Percentiles rank a stretch among this genome's conserved stretches.
Conservation (phyloP, 1,140 invertebrate genomes). For the Bombus picipes region DNA sequence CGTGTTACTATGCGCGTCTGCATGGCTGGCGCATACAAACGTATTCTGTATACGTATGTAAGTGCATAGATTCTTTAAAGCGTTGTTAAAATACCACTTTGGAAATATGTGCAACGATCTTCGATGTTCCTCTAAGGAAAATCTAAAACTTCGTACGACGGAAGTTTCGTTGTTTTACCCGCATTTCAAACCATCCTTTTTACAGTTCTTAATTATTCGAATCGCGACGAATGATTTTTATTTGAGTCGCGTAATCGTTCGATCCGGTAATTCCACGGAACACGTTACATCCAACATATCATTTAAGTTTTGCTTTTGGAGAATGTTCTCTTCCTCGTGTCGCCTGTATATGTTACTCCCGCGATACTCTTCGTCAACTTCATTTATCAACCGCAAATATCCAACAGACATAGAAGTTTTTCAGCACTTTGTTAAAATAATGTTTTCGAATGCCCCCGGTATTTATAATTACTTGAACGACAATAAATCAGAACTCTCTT, state of each 20-base stretch:
- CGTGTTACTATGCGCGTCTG: conserved; percentile 80
- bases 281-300: no score
- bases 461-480: neutral
- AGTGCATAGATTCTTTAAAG: conserved; percentile 55
- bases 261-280: no score
- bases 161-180: no score
- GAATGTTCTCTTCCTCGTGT: neutral
- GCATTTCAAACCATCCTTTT: no score
- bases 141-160: neutral
- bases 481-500: neutral
- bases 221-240: no score
- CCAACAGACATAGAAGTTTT: neutral
- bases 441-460: neutral
- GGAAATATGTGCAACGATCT: conserved; percentile 46
- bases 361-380: neutral
- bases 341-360: neutral
- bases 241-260: no score
- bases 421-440: neutral
- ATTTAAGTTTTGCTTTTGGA: no score
- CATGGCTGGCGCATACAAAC: conserved; percentile 70
- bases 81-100: conserved; percentile 27
- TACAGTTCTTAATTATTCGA: no score
- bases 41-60: conserved; percentile 73
- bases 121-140: neutral
- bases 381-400: neutral